Percentiles rank a stretch among this genome's conserved stretches.
Conservation (phyloP, 1,140 invertebrate genomes). For the Drosophila funebris region DNA sequence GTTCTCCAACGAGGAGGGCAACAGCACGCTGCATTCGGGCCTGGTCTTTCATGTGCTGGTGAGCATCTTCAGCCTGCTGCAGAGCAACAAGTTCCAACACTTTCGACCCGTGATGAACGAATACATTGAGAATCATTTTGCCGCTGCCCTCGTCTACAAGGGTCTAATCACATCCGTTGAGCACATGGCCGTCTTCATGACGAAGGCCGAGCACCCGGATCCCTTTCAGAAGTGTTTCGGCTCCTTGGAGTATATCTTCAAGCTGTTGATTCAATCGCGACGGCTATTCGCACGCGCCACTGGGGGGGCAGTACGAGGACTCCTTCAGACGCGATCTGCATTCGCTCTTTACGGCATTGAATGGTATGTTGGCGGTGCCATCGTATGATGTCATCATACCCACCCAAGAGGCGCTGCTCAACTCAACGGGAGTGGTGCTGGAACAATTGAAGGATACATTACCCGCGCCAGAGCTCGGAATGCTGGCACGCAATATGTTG, state of each 20-base stretch:
- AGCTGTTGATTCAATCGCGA: conserved; percentile 96
- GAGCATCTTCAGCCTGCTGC: conserved; percentile 95
- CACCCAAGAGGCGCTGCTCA: conserved; percentile 88
- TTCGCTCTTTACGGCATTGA: conserved; percentile 90
- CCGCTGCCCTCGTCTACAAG: conserved; percentile 97
- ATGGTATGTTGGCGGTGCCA: conserved; percentile 89
- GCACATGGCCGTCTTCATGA: conserved; percentile 95
- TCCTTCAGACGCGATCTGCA: conserved; percentile 91
- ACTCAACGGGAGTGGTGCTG: conserved; percentile 84
- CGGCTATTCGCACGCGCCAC: conserved; percentile 94
- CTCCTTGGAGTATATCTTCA: conserved; percentile 97
- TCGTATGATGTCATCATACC: conserved; percentile 89
- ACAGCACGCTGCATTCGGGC: conserved; percentile 88
- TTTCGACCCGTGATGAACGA: conserved; percentile 98
- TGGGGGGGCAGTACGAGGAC: conserved; percentile 93
- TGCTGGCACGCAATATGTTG: conserved; percentile 88
- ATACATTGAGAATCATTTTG: conserved; percentile 97
- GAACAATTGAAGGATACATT: conserved; percentile 87
- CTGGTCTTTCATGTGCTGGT: conserved; percentile 90
- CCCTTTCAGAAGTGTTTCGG: conserved; percentile 95
- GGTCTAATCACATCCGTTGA: conserved; percentile 94
- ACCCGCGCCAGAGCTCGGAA: conserved; percentile 87
- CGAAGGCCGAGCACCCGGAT: conserved; percentile 92
- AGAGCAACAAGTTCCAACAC: conserved; percentile 96
- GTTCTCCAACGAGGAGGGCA: conserved; percentile 97